These are phyloP conservation scores for Neodiprion virginianus DNA, from an alignment of 1,140 invertebrate species.

Conservation along the genomic window DNA sequence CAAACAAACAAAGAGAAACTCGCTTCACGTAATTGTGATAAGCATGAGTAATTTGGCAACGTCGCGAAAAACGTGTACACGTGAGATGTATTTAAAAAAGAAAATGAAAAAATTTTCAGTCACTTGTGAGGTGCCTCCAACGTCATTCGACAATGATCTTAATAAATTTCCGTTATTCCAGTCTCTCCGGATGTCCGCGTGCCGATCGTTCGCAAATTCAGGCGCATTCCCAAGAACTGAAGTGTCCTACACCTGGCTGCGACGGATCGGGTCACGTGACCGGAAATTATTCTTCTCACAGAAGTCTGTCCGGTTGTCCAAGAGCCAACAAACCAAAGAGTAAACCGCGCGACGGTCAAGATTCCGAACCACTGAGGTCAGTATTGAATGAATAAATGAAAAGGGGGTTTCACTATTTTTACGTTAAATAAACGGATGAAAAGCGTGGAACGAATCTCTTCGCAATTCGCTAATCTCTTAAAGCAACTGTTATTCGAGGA, in stretches of 20 bases:
- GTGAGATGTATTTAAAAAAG: background rate
- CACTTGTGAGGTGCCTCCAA: background rate
- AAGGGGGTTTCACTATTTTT: no score
- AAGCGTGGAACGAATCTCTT: background rate
- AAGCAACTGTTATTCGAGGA: no score
- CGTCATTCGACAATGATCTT: slow-evolving; percentile 19
- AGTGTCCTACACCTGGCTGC: slow-evolving; percentile 92
- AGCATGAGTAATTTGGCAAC: background rate
- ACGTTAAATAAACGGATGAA: no score
- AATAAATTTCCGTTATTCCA: slow-evolving; percentile 43
- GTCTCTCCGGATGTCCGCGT: slow-evolving; percentile 78
- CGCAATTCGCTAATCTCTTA: no score
- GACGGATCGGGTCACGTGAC: slow-evolving; percentile 88
- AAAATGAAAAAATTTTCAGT: background rate
- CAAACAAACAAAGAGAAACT: no score
- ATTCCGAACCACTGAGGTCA: slow-evolving; percentile 87
- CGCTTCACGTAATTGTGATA: no score
- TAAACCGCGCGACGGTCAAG: slow-evolving; percentile 88
- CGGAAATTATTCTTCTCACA: slow-evolving; percentile 85
- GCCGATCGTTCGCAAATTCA: slow-evolving; percentile 78
- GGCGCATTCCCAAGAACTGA: slow-evolving; percentile 80
- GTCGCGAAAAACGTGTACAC: background rate
- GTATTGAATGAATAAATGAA: slow-evolving; percentile 25
- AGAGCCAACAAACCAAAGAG: slow-evolving; percentile 91
- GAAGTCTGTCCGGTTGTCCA: slow-evolving; percentile 85